These are phyloP conservation scores for Melikaiella ostensackeni DNA, from an alignment of 2,888 invertebrate species.

Conservation along the genomic window DNA sequence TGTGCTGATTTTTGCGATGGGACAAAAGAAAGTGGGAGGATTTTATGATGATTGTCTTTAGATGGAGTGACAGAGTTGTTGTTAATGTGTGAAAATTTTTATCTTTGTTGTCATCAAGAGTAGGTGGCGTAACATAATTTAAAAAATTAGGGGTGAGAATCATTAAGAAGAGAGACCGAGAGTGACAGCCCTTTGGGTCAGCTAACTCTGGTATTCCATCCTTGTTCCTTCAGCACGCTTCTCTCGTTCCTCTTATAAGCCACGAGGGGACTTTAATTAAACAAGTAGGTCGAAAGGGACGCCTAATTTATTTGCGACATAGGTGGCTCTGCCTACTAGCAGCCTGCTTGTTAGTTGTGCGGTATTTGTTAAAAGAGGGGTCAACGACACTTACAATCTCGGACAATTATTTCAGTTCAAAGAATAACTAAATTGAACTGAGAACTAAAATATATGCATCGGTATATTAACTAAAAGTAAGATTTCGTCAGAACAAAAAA, in stretches of 20 bases:
- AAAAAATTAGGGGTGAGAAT: conserved; percentile 25
- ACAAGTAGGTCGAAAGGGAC: conserved; percentile 75
- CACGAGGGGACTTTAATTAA: conserved; percentile 72
- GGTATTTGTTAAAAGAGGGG: conserved; percentile 71
- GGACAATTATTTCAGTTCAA: conserved; percentile 1
- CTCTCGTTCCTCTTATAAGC: conserved; percentile 61
- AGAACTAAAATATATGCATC: too few species aligned
- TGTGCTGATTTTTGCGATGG: not conserved
- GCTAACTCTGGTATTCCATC: conserved; percentile 55
- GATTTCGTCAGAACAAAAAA: too few species aligned
- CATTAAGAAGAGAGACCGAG: conserved; percentile 30
- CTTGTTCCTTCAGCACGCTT: conserved; percentile 58
- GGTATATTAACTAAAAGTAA: too few species aligned
- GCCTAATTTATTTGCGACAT: conserved; percentile 74
- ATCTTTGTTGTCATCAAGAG: not conserved
- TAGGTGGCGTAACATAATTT: not conserved
- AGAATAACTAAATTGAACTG: not conserved
- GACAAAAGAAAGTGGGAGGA: too few species aligned
- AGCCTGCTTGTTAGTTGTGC: conserved; percentile 66
- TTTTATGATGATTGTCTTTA: too few species aligned
- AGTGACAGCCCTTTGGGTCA: conserved; percentile 53
- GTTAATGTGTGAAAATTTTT: too few species aligned
- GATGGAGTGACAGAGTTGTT: too few species aligned
- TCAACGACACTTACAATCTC: conserved; percentile 67
- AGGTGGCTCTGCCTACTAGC: conserved; percentile 65